Evolutionary conservation across 2,797 vertebrate genomes (phyloP), one percentile per base, ranked within the genome.

Genomic region (Anabacerthia variegaticeps): DNA sequence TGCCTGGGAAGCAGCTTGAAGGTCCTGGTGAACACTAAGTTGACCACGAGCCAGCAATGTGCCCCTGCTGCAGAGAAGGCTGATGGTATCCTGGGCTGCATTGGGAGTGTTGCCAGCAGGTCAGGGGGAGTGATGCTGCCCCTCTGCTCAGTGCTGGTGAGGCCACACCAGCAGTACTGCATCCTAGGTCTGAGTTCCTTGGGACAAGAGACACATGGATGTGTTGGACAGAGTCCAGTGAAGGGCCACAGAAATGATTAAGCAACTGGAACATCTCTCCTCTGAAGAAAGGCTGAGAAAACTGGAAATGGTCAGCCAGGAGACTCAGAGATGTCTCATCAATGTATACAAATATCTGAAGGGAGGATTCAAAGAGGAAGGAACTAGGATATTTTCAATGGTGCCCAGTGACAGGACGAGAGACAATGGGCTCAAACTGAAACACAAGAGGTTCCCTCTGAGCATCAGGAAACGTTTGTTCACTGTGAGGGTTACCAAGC

Each of bases 81-180:
- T 9, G 49, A 19, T 32, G 41, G 23, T 39, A 1, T 14, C 44
- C 44, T 68, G 67, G 54, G 41, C 58, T 79, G 59, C 36, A 27
- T 4, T 1, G 46, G 36, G 21, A 75, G 9, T 12, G 24, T 2
- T 81, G 43, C 7, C 55, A 80, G 39, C 54, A 44, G 59, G 19
- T 43, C 0, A 0, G 58, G 44, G 20, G 32, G 63, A 27, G 15
- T 15, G 43, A 32, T 46, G 17, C 20, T 75, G 14, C 30, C 15
- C 8, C 13, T 49, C n/a, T 46, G 10, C 28, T 84, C 61, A 36
- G 37, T 1, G 0, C 1, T 48, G 49, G 10, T 37, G 7, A 49
- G 28, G n/a, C 13, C 49, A 39, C 12, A 22, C 4, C 19, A 43
- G 58, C 36, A 39, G 18, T 2, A 0, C 8, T 41, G 10, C 9